These are phyloP conservation scores for Drosophila heteroneura DNA, from an alignment of 2,888 invertebrate genomes.

Conservation along the genomic window DNA sequence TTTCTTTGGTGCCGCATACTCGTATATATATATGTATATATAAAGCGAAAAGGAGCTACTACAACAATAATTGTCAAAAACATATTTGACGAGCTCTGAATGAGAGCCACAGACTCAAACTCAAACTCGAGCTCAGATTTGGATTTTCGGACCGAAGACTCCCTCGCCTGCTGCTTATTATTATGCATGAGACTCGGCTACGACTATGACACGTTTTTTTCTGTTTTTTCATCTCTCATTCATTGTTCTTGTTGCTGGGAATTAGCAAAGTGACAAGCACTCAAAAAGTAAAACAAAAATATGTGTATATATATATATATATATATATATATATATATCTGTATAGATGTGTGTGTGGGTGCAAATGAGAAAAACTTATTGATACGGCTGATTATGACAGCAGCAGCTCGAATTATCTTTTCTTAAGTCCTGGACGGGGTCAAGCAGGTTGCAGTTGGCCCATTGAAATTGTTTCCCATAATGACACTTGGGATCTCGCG, in stretches of 20 bases:
- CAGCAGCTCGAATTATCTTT: constrained; percentile 23
- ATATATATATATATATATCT: background rate
- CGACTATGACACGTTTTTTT: constrained; percentile 61
- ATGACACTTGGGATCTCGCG: background rate
- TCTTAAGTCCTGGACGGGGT: constrained; percentile 36
- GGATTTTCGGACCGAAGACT: constrained; percentile 18
- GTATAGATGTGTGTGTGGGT: background rate
- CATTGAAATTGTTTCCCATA: background rate
- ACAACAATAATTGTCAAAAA: constrained; percentile 80
- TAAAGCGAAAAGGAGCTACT: constrained; percentile 67
- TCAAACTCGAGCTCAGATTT: constrained; percentile 24
- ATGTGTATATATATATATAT: background rate
- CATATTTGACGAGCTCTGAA: constrained; percentile 70
- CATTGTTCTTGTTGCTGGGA: constrained; percentile 44
- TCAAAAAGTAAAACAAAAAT: constrained; percentile 16
- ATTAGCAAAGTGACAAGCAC: constrained; percentile 67
- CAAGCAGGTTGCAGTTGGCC: constrained; percentile 35
- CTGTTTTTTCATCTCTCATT: constrained; percentile 7
- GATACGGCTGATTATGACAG: constrained; percentile 51
- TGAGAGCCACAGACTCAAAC: constrained; percentile 36
- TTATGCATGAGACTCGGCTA: constrained; percentile 62
- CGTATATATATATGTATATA: constrained; percentile 30
- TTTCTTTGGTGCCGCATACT: constrained; percentile 41
- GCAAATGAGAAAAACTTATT: constrained; percentile 34
- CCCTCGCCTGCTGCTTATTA: constrained; percentile 31